Conservation (phyloP, 2,888 invertebrate genomes). For the Agriopis marginaria region DNA sequence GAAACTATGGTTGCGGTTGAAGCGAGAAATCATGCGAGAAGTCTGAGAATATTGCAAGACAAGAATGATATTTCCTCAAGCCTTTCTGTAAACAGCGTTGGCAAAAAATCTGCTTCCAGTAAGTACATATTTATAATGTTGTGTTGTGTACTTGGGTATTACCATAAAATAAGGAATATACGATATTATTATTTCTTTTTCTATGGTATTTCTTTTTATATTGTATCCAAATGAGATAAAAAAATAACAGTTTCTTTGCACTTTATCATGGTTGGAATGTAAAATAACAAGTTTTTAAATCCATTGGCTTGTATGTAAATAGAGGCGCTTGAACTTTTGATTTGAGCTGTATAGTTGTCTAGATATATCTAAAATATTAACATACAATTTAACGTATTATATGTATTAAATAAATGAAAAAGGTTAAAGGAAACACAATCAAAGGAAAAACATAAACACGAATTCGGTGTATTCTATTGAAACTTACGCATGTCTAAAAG, state of each 20-base stretch:
- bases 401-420: too few species aligned
- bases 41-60: slow-evolving; percentile 69
- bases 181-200: slow-evolving; percentile 1
- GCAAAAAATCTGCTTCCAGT: slow-evolving; percentile 79
- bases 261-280: slow-evolving; percentile 20
- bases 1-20: slow-evolving; percentile 88
- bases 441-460: too few species aligned
- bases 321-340: slow-evolving; percentile 33
- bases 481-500: background rate
- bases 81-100: slow-evolving; percentile 87
- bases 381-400: too few species aligned
- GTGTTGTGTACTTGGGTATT: background rate
- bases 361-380: background rate
- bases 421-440: too few species aligned
- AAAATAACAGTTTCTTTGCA: slow-evolving; percentile 11
- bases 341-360: slow-evolving; percentile 16
- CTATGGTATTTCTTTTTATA: background rate
- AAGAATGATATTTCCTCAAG: slow-evolving; percentile 86
- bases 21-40: slow-evolving; percentile 81
- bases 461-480: too few species aligned
- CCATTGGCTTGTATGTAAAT: slow-evolving; percentile 13
- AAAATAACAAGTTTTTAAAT: slow-evolving; percentile 23
- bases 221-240: background rate
- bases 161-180: background rate
- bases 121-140: slow-evolving; percentile 49